These are phyloP conservation scores for Apistogramma diplotaenia DNA, from an alignment of 2,113 vertebrate genomes.

Conservation along the genomic window DNA sequence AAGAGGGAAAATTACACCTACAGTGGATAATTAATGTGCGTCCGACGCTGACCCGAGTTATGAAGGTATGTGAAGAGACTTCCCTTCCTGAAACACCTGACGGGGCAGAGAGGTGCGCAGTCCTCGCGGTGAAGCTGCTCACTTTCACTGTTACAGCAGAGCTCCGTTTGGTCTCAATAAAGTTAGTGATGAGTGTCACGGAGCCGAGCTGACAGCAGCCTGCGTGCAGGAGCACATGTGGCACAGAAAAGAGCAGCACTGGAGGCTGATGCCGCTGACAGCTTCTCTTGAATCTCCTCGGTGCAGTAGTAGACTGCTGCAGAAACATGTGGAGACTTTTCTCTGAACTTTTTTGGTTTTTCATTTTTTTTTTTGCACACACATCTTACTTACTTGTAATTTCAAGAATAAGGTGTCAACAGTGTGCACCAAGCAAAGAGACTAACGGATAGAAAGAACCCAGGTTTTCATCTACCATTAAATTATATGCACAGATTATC, in stretches of 20 bases:
- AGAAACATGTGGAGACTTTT: not conserved
- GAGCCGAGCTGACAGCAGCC: not conserved
- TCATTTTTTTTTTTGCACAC: too few species aligned
- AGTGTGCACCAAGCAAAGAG: not conserved
- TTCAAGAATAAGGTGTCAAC: not conserved
- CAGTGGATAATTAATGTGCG: not conserved
- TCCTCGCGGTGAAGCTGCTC: not conserved
- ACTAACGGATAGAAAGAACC: not conserved
- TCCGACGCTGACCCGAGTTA: conserved; percentile 2
- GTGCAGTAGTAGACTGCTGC: not conserved
- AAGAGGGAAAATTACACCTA: not conserved
- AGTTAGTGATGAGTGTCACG: not conserved
- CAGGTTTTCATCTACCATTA: not conserved
- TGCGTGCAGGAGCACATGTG: not conserved
- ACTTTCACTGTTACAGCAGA: not conserved
- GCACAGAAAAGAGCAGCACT: not conserved
- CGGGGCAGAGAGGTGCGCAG: not conserved
- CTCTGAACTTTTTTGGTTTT: not conserved
- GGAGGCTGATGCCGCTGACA: conserved; percentile 11
- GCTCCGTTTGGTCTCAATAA: not conserved
- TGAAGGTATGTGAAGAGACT: conserved; percentile 33
- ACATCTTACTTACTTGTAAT: too few species aligned
- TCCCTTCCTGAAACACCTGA: conserved; percentile 11
- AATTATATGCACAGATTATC: not conserved
- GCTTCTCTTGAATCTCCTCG: not conserved